Percentiles rank a stretch among this genome's conserved stretches.
Evolutionary conservation across 1,140 invertebrate species (phyloP).

Genomic region (Cryptotermes secundus): DNA sequence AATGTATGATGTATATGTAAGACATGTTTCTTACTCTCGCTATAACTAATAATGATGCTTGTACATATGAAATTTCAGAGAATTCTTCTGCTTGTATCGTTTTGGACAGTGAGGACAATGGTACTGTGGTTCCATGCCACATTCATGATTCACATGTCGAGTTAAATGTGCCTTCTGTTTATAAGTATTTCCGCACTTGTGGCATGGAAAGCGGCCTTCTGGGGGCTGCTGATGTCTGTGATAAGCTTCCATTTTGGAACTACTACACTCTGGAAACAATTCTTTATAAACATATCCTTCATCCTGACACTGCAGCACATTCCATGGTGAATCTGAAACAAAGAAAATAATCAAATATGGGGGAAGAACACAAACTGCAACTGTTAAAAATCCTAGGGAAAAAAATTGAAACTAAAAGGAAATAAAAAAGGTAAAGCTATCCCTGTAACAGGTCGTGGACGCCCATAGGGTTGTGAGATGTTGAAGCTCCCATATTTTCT

Average conservation of each 20-base stretch:
- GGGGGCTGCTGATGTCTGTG: background rate
- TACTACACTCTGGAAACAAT: background rate
- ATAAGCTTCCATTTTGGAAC: background rate
- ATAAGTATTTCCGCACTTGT: slow-evolving; percentile 9
- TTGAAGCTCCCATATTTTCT: too few species aligned
- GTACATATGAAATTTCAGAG: slow-evolving; percentile 46
- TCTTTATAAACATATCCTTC: background rate
- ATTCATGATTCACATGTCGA: slow-evolving; percentile 43
- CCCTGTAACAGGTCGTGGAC: too few species aligned
- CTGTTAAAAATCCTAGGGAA: too few species aligned
- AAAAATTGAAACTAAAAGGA: too few species aligned
- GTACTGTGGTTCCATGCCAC: slow-evolving; percentile 45
- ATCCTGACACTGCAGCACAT: background rate
- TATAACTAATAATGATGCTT: slow-evolving; percentile 37
- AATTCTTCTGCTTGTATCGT: slow-evolving; percentile 45
- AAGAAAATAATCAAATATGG: background rate
- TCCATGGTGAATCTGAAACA: background rate
- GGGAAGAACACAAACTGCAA: too few species aligned
- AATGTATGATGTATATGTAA: too few species aligned
- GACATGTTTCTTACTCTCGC: too few species aligned
- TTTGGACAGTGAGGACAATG: slow-evolving; percentile 50
- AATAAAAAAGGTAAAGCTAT: too few species aligned
- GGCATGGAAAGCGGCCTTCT: background rate
- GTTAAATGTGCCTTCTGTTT: slow-evolving; percentile 41
- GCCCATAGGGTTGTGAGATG: too few species aligned